Conservation (phyloP, 2,888 invertebrate genomes). For the Caenorhabditis sinica region DNA sequence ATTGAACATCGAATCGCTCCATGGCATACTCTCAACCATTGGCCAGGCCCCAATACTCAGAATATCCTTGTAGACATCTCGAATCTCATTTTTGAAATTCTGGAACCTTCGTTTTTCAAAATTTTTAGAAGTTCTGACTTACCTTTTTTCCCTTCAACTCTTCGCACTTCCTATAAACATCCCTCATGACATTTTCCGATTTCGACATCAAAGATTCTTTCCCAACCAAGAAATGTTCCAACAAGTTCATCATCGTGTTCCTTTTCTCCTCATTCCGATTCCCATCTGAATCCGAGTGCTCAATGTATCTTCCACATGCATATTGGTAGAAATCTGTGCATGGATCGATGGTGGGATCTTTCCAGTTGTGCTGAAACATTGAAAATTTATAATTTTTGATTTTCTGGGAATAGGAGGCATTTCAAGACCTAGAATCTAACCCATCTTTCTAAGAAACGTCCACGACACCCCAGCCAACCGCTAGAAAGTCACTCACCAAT, state of each 20-base stretch:
- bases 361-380: background rate
- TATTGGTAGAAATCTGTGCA: slow-evolving; percentile 1
- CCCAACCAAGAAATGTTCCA: background rate
- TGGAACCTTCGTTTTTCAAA: background rate
- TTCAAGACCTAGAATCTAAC: no score
- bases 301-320: background rate
- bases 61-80: background rate
- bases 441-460: no score
- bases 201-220: background rate
- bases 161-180: background rate
- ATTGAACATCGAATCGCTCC: background rate
- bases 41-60: background rate
- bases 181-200: slow-evolving; percentile 1
- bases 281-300: background rate
- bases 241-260: background rate
- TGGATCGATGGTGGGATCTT: background rate
- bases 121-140: background rate
- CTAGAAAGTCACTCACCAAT: no score
- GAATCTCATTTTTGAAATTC: background rate
- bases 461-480: no score
- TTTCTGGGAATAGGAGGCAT: no score
- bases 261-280: background rate
- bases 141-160: background rate
- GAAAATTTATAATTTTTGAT: no score
- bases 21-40: background rate